Evolutionary conservation across 2,888 invertebrate species (phyloP).

Genomic region (Eilema caniola): DNA sequence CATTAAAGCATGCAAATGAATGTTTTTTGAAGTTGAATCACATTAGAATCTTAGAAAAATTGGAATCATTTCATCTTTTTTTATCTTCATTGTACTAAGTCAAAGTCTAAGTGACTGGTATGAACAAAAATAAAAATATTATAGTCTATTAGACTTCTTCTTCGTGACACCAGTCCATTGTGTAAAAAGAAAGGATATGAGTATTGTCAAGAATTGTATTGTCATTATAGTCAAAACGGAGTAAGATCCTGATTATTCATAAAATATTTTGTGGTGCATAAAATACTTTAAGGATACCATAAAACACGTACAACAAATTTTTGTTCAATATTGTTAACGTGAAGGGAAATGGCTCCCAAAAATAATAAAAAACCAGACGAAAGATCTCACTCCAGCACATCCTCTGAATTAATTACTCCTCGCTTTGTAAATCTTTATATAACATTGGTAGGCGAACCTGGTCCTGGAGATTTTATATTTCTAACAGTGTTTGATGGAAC

Average conservation of each 20-base stretch:
- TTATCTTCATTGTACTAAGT: too few species aligned
- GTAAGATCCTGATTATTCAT: background rate
- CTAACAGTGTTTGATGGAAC: slow-evolving; percentile 64
- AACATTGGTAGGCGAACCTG: slow-evolving; percentile 59
- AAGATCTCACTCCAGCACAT: background rate
- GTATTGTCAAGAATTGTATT: background rate
- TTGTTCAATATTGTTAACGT: background rate
- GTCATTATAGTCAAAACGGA: too few species aligned
- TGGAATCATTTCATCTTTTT: too few species aligned
- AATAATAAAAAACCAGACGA: slow-evolving; percentile 21
- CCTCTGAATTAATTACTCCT: slow-evolving; percentile 31
- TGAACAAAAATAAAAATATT: too few species aligned
- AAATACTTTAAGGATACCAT: too few species aligned
- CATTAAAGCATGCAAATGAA: too few species aligned
- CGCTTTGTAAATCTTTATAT: slow-evolving; percentile 57
- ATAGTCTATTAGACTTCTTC: too few species aligned
- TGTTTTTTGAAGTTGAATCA: too few species aligned
- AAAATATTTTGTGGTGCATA: background rate
- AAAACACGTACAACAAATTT: background rate
- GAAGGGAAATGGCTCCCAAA: slow-evolving; percentile 17
- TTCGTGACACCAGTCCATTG: too few species aligned
- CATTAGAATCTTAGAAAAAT: too few species aligned
- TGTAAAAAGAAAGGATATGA: too few species aligned
- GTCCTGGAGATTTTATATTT: slow-evolving; percentile 63
- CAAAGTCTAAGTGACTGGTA: too few species aligned